These are phyloP conservation scores for Apotomis capreana DNA, from an alignment of 2,888 invertebrate genomes.

Conservation along the genomic window DNA sequence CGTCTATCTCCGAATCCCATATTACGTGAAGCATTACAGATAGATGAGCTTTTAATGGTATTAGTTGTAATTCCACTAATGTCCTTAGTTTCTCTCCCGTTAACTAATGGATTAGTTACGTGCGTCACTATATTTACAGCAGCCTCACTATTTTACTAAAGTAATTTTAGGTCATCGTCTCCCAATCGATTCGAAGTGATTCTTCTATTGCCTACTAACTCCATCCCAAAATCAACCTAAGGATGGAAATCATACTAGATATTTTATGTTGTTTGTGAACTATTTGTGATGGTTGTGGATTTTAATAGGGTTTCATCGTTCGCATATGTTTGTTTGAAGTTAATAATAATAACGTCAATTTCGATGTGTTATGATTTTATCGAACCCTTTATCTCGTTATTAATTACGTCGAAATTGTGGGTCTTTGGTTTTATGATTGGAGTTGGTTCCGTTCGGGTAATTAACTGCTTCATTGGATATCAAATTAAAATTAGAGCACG, in stretches of 20 bases:
- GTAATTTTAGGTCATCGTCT: conserved; percentile 23
- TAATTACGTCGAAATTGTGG: conserved; percentile 21
- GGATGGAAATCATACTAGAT: background rate
- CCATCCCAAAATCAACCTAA: background rate
- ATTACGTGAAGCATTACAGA: conserved; percentile 29
- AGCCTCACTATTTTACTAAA: conserved; percentile 8
- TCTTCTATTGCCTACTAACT: background rate
- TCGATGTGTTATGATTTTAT: conserved; percentile 24
- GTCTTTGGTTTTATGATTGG: conserved; percentile 1
- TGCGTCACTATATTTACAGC: conserved; percentile 31
- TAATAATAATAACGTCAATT: conserved; percentile 24
- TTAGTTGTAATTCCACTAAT: conserved; percentile 42
- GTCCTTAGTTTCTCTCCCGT: conserved; percentile 38
- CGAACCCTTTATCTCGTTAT: conserved; percentile 6
- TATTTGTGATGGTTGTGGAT: conserved; percentile 2
- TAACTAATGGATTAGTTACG: conserved; percentile 40
- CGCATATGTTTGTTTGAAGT: conserved; percentile 22
- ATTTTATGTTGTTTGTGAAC: background rate
- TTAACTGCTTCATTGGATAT: background rate
- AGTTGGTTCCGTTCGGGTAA: background rate
- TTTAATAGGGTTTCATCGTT: conserved; percentile 5
- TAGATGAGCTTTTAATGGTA: conserved; percentile 41
- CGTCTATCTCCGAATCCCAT: background rate
- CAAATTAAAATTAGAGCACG: no score
- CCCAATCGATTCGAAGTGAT: conserved; percentile 7